These are phyloP conservation scores for Pachypanchax playfairii DNA, from an alignment of 2,113 vertebrate genomes.

Conservation along the genomic window DNA sequence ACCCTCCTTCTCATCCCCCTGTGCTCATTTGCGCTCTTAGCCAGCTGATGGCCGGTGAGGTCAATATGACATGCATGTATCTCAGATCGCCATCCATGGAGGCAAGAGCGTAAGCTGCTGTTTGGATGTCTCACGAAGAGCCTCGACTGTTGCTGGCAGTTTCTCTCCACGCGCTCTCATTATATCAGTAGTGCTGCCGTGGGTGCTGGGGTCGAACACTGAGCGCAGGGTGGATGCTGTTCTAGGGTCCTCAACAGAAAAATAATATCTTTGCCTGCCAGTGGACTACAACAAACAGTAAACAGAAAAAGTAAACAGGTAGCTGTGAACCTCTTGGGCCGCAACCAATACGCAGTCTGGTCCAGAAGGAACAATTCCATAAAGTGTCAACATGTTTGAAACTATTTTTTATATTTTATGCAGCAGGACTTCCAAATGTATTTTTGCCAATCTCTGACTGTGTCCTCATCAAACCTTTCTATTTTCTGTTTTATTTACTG, in stretches of 20 bases:
- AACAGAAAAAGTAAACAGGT: conserved; percentile 71
- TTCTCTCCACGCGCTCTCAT: conserved; percentile 65
- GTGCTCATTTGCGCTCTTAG: conserved; percentile 69
- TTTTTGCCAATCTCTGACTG: conserved; percentile 19
- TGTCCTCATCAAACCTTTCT: conserved; percentile 9
- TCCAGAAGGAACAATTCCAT: conserved; percentile 50
- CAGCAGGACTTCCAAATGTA: not conserved
- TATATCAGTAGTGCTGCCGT: conserved; percentile 58
- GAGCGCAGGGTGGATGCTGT: conserved; percentile 43
- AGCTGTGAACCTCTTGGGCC: conserved; percentile 63
- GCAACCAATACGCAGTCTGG: conserved; percentile 48
- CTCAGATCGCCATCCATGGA: conserved; percentile 51
- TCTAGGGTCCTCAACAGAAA: conserved; percentile 70
- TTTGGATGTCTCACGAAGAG: conserved; percentile 58
- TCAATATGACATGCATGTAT: conserved; percentile 70
- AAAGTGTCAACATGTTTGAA: conserved; percentile 45
- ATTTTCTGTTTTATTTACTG: conserved; percentile 11
- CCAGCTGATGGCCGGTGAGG: conserved; percentile 65
- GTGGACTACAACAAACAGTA: conserved; percentile 73
- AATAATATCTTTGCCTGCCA: conserved; percentile 68
- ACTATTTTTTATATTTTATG: conserved; percentile 30
- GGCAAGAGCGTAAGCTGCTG: conserved; percentile 55
- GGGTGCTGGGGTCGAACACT: conserved; percentile 51
- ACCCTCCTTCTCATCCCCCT: conserved; percentile 63
- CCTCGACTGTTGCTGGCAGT: conserved; percentile 45